Base-by-base conservation (phyloP, 1,140 invertebrate species). In the Zaprionus taronus region DNA sequence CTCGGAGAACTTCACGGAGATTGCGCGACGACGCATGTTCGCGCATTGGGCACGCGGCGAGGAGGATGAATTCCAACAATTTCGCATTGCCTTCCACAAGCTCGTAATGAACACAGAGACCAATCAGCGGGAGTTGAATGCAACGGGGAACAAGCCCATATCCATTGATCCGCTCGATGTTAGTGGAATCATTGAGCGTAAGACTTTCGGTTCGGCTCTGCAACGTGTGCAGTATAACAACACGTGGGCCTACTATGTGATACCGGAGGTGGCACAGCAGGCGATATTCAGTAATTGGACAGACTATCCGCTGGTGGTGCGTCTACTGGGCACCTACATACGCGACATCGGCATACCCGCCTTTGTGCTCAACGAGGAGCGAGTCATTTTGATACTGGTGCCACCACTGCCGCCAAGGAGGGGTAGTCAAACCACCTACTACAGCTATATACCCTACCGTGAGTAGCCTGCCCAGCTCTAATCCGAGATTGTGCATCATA, bases 11-110 rank as follows among this genome's bases (percentile, higher is more conserved):
- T 91, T 93, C 9, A 81, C 86, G 5, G 93, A 94, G 60, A 57
- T 73, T 5, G 92, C 93, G 1, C 72, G 89, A 1, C 85, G 92
- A 12, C 89, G 87, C 44, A 90, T 93, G 81, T 93, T 93, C 67
- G 92, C 89, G 14, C 83, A 93, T 65, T 93, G 92, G 92, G 80
- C 91, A 11, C 75, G 81, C 0, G 89, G 91, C 2, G 87, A 93
- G 28, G 75, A 89, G 9, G 66, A 75, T 12, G 81, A 92, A 5
- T 93, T 93, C 63, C 74, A 89, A 34, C 66, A 60, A 1, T 80
- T 92, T 65, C 91, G 91, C 11, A 77, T 20, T 15, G 83, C 72
- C 56, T 93, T 92, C 22, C 67, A 86, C 38, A 70, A 70, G 22
- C 67, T 93, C 1, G 83, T 91, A 15, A 79, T 92, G 56, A 79